Evolutionary conservation across 2,888 invertebrate genomes (phyloP), one percentile per base, ranked within the genome.

Genomic region (Protula sp.): DNA sequence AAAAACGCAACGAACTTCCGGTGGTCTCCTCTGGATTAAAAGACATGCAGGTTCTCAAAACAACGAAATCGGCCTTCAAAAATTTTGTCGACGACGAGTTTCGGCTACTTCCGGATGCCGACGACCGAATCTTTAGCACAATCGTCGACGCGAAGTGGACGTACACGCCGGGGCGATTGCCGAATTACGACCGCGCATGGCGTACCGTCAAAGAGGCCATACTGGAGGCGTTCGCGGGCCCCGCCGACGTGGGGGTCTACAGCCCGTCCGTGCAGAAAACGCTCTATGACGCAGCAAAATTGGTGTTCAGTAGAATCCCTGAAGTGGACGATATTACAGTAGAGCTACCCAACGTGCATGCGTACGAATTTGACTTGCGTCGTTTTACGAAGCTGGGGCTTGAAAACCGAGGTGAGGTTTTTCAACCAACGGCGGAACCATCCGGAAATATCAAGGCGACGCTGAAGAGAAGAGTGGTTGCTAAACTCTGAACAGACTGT

Each of bases 261-360:
- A 90, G 90, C 0, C 88, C 90, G 0, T 89, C 89, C 1, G 90
- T 90, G 0, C 90, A 91, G 74, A 86, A 90, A 71, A 90, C 90
- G 0, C 78, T 90, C 29, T 89, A 89, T 74, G 83, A 89, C 59
- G 86, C 88, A 0, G 86, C 88, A 72, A 88, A 87, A 75, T 84
- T 86, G 60, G 85, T 87, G 2, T 80, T 91, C 48, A 87, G 88
- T 70, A 85, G 85, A 77, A 83, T 89, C 54, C 83, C 87, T 1
- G 87, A 88, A 85, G 88, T 88, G 52, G 82, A 83, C 2, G 86
- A 86, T 75, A 87, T 90, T 55, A 86, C 87, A 68, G 89, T 90
- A 87, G 85, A 85, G 62, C 87, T 90, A 87, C 90, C 91, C 0
- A 91, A 91, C 80, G 89, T 89, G 71, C 90, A 91, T 75, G 90